A percentile compares a stretch with the other conserved stretches of the same genome.
Conservation (phyloP, 2,113 vertebrate species). For the Catharus minimus region DNA sequence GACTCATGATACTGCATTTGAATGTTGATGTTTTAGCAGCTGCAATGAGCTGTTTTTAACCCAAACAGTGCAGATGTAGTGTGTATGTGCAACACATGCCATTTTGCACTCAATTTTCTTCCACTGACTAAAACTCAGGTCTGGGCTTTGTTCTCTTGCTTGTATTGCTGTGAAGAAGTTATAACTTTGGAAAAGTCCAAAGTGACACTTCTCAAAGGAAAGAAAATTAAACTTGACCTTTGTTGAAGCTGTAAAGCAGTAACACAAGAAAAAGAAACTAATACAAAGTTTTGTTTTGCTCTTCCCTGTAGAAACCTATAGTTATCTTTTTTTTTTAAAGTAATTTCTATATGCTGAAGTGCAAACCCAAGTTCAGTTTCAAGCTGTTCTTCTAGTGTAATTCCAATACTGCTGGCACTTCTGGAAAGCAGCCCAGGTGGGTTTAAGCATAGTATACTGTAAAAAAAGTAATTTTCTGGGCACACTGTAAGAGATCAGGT, state of each 20-base stretch:
- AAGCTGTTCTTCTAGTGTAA: conserved; percentile 12
- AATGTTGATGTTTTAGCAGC: neutral
- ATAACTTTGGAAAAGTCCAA: neutral
- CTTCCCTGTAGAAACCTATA: neutral
- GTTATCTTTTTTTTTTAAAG: conserved; percentile 1
- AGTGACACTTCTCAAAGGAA: neutral
- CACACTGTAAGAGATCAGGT: neutral
- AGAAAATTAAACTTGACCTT: conserved; percentile 9
- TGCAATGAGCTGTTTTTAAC: neutral
- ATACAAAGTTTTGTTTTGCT: conserved; percentile 6
- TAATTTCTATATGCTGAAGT: conserved; percentile 34
- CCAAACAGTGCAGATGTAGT: neutral
- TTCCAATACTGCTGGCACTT: neutral
- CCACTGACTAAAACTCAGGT: neutral
- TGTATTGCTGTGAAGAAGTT: neutral
- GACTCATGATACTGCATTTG: neutral
- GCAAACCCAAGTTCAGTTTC: conserved; percentile 40
- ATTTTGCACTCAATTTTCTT: neutral
- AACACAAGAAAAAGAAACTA: conserved; percentile 2
- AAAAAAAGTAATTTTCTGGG: conserved; percentile 3
- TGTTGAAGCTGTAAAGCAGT: neutral
- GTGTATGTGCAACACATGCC: neutral
- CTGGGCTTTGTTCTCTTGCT: neutral
- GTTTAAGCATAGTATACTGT: neutral
- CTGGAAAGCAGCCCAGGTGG: neutral